phyloP scores from a whole-genome alignment of 2,113 vertebrate species.

The Pyxicephalus adspersus region DNA sequence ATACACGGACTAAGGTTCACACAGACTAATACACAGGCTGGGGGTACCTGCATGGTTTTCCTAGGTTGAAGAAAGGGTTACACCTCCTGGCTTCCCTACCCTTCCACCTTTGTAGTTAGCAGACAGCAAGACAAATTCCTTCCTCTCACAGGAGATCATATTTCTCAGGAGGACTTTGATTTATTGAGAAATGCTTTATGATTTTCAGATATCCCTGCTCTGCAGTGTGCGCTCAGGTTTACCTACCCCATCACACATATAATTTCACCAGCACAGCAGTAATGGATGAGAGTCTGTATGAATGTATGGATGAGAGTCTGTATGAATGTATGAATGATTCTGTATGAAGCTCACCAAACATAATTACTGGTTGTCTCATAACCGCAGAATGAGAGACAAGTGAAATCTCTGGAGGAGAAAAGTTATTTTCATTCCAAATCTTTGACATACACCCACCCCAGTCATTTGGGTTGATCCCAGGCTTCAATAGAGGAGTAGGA shows the following conservation, averaged over 20 bases:
- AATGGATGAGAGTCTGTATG: not conserved
- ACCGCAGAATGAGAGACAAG: not conserved
- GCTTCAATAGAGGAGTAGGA: too few species aligned
- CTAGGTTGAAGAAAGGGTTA: not conserved
- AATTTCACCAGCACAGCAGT: not conserved
- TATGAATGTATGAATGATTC: not conserved
- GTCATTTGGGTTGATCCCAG: too few species aligned
- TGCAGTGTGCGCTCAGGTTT: not conserved
- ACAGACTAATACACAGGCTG: too few species aligned
- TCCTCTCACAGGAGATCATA: conserved; percentile 9
- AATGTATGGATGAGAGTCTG: not conserved
- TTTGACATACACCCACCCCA: not conserved
- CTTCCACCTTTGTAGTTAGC: not conserved
- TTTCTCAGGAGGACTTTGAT: conserved; percentile 17
- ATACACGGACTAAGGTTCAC: too few species aligned
- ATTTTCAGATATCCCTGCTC: conserved; percentile 9
- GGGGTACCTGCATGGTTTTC: not conserved
- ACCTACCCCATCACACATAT: too few species aligned
- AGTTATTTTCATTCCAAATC: not conserved
- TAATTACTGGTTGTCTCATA: not conserved
- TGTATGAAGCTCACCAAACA: not conserved
- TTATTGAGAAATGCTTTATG: conserved; percentile 18
- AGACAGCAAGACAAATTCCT: conserved; percentile 26
- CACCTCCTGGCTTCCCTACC: not conserved
- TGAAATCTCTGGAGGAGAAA: not conserved